phyloP scores from a whole-genome alignment of 2,888 invertebrate species.

The Acanthacorydalis orientalis region DNA sequence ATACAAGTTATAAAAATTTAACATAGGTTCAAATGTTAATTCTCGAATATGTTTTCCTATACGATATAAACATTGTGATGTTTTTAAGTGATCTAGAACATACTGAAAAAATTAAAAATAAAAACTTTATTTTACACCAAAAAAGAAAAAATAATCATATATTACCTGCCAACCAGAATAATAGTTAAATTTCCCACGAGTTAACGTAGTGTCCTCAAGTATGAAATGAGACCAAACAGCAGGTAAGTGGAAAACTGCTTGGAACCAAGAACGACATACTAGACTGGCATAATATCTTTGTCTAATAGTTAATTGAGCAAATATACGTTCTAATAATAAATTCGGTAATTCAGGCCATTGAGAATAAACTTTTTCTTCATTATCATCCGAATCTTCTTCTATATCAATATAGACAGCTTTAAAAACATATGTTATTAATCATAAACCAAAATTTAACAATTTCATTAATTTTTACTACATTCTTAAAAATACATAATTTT shows the following conservation, averaged over 20 bases:
- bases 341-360: conserved; percentile 54
- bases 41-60: conserved; percentile 48
- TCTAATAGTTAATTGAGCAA: conserved; percentile 44
- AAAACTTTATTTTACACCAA: background rate
- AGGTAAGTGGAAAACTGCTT: conserved; percentile 48
- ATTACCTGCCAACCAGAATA: conserved; percentile 62
- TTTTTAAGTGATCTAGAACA: conserved; percentile 55
- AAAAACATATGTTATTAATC: conserved; percentile 1
- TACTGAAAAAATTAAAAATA: conserved; percentile 29
- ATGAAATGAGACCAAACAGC: conserved; percentile 60
- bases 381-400: conserved; percentile 22
- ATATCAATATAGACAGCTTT: conserved; percentile 33
- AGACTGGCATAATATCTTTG: conserved; percentile 59
- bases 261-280: conserved; percentile 47
- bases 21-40: conserved; percentile 52
- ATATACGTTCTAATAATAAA: conserved; percentile 54
- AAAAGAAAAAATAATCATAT: background rate
- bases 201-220: conserved; percentile 53
- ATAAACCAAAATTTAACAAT: background rate
- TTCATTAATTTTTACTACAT: too few species aligned
- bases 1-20: conserved; percentile 65
- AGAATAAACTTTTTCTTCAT: conserved; percentile 28
- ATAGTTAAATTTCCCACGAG: conserved; percentile 58
- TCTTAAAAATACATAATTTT: too few species aligned
- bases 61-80: conserved; percentile 49